phyloP scores from a whole-genome alignment of 1,140 invertebrate species.

The Lanistes nyassanus region DNA sequence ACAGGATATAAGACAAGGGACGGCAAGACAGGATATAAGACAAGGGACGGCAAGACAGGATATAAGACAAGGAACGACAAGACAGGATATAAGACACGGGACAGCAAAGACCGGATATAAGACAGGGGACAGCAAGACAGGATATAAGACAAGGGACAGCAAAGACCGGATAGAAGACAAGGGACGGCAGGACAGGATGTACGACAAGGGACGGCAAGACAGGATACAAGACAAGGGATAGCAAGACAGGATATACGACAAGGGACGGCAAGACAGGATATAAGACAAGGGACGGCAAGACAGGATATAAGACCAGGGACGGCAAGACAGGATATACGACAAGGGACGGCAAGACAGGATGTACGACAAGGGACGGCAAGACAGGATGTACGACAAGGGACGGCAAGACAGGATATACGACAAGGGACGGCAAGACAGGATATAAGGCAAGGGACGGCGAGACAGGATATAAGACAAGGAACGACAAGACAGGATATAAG shows the following conservation, averaged over 20 bases:
- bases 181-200: too few species aligned
- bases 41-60: not conserved
- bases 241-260: slow-evolving; percentile 7
- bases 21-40: not conserved
- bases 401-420: not conserved
- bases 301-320: too few species aligned
- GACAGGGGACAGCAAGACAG: not conserved
- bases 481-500: not conserved
- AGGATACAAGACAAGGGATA: not conserved
- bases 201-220: not conserved
- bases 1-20: too few species aligned
- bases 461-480: not conserved
- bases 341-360: not conserved
- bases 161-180: too few species aligned
- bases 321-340: too few species aligned
- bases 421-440: not conserved
- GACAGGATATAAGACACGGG: too few species aligned
- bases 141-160: not conserved
- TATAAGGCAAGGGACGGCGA: not conserved
- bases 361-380: not conserved
- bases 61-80: too few species aligned
- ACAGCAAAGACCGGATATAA: not conserved
- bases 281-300: not conserved
- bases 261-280: not conserved
- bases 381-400: not conserved